Evolutionary conservation across 2,113 vertebrate species (phyloP).

Genomic region (Aramus guarauna): DNA sequence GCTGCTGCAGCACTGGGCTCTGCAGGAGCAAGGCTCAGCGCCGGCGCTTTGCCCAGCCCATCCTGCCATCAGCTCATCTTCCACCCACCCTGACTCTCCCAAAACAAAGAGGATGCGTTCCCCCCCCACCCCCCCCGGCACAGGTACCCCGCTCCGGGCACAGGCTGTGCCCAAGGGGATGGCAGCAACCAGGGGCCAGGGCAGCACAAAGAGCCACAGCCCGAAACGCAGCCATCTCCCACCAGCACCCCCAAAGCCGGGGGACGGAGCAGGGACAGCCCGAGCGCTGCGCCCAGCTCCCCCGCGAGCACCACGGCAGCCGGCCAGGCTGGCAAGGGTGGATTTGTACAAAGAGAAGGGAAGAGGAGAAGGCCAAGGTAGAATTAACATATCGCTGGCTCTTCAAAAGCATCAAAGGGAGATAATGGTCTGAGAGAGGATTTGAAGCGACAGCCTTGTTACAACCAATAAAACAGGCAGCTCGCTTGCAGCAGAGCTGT

Average conservation of each 20-base stretch:
- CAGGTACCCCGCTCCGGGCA: fast-evolving
- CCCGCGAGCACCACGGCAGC: neutral
- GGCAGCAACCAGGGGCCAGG: neutral
- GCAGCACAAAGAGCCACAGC: neutral
- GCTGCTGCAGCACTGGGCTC: neutral
- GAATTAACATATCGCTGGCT: constrained; percentile 59
- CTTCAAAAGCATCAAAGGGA: constrained; percentile 60
- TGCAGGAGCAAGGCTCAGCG: neutral
- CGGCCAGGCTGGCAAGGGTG: neutral
- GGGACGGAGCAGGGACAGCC: neutral
- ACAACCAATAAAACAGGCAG: neutral
- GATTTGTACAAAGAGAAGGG: neutral
- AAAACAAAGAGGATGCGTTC: fast-evolving
- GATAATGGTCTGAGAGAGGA: constrained; percentile 49
- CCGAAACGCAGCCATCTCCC: neutral
- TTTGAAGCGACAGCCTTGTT: constrained; percentile 46
- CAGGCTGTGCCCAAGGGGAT: neutral
- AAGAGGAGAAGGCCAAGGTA: constrained; percentile 44
- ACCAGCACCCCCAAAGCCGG: fast-evolving
- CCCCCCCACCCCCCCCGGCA: no score
- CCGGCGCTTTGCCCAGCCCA: neutral
- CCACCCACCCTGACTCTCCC: neutral
- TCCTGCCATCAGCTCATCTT: neutral
- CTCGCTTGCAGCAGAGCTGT: neutral
- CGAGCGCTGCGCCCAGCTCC: neutral